Base-by-base conservation (phyloP, 2,888 invertebrate genomes). In the Caenorhabditis sinica region DNA sequence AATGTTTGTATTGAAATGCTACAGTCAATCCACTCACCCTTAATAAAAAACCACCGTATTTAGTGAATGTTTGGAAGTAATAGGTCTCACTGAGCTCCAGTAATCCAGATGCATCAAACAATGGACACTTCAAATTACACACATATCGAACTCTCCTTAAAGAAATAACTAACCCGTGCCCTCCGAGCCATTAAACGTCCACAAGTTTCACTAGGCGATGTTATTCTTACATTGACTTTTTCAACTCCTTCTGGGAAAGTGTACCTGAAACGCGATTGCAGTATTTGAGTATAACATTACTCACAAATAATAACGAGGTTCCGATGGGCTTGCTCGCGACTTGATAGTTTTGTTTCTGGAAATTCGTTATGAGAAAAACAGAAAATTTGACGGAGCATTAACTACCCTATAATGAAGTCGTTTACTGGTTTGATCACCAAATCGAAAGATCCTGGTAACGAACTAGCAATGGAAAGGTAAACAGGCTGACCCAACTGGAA, bases 31-130 rank as follows among this genome's bases (percentile, higher is more conserved):
- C n/a, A 8, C 60, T 30, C 13, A 75, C 75, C 15, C 43, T 58
- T 0, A 75, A 13, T 8, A 58, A 36, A 23, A 75, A 75, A 6
- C 45, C 66, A 9, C 33, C 75, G 20, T 68, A 66, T 25, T 43
- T 66, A 0, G 66, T 68, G 25, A 75, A 75, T 3, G 75, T 33
- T 28, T 75, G 75, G 33, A 36, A 58, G 15, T 68, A 75, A 20
- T 58, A 66, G 0, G n/a, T 25, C 4, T 68, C 66, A 33, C 58
- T 75, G 1, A 20, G 30, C 23, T 66, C 66, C 0, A 43, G n/a
- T 5, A 58, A 60, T 2, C 75, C 75, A 0, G 56, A 53, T 0
- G 15, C 28, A 36, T 75, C 75, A 13, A 75, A 75, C 11, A 65
- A 23, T 0, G 75, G 75, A 25, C 75, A 75, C 17, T 36, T 11